Evolutionary conservation across 2,888 invertebrate species (phyloP).

Genomic region (Stenoptilia bipunctidactyla): DNA sequence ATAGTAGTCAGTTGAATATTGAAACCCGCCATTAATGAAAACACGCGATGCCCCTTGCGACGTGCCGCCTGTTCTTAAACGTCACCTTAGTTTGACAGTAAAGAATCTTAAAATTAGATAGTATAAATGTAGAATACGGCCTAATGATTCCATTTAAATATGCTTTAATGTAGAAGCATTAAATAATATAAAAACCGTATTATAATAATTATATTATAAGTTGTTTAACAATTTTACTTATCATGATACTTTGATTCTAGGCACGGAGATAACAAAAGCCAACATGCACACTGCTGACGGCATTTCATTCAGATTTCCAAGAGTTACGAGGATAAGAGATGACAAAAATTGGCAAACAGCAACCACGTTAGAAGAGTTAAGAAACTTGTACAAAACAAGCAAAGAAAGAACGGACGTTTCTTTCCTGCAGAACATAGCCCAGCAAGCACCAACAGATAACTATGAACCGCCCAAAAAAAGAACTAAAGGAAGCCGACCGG

Average conservation of each 20-base stretch:
- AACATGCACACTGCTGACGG: constrained; percentile 92
- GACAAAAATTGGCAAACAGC: constrained; percentile 91
- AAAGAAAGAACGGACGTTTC: constrained; percentile 75
- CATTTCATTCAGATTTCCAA: constrained; percentile 93
- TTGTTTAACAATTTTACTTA: too few relatives aligned
- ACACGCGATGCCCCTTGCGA: too few relatives aligned
- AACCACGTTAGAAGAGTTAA: constrained; percentile 82
- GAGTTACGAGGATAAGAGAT: constrained; percentile 83
- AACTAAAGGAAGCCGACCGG: constrained; percentile 30
- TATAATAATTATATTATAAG: too few relatives aligned
- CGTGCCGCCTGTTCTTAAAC: too few relatives aligned
- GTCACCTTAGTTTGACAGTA: too few relatives aligned
- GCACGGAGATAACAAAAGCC: constrained; percentile 83
- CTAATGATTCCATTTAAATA: too few relatives aligned
- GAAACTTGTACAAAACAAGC: constrained; percentile 76
- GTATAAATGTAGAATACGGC: too few relatives aligned
- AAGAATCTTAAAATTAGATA: too few relatives aligned
- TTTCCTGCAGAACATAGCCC: constrained; percentile 34
- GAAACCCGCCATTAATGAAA: too few relatives aligned
- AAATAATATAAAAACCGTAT: too few relatives aligned
- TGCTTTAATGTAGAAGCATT: too few relatives aligned
- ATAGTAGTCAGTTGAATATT: too few relatives aligned
- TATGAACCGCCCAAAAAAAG: constrained; percentile 33
- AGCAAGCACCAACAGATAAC: constrained; percentile 38
- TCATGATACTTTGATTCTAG: constrained; percentile 35